Conservation (phyloP, 2,888 invertebrate species). For the Gryllus longicercus region DNA sequence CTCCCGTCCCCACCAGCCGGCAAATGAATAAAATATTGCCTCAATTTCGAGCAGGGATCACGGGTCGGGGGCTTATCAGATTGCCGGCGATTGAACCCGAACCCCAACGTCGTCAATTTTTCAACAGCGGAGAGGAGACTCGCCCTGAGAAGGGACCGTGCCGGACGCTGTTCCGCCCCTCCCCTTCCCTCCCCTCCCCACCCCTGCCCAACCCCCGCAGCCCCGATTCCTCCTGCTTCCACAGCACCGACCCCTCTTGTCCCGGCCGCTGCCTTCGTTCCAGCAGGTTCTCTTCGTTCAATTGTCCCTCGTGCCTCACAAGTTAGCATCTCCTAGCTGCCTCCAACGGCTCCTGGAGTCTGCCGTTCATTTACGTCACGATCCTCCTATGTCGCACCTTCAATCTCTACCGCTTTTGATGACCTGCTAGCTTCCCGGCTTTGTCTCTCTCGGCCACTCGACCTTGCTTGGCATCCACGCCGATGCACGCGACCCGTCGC, state of each 20-base stretch:
- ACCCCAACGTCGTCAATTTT: slow-evolving; percentile 17
- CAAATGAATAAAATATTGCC: slow-evolving; percentile 17
- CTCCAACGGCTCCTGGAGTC: too few species aligned
- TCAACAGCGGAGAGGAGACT: slow-evolving; percentile 7
- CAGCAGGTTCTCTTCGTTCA: too few species aligned
- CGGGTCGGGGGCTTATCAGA: slow-evolving; percentile 17
- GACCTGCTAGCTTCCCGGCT: too few species aligned
- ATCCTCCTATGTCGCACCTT: too few species aligned
- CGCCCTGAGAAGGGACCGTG: neutral
- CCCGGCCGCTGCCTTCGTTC: too few species aligned
- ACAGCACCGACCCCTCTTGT: neutral
- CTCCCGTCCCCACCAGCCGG: neutral
- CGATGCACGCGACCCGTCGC: too few species aligned
- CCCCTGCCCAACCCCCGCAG: neutral
- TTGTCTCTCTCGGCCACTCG: too few species aligned
- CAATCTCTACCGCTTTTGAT: too few species aligned
- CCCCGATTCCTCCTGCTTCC: neutral
- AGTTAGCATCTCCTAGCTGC: too few species aligned
- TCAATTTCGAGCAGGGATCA: slow-evolving; percentile 17
- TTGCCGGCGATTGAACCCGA: slow-evolving; percentile 17
- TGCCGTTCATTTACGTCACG: too few species aligned
- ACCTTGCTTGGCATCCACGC: too few species aligned
- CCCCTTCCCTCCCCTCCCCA: neutral
- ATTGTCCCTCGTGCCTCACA: too few species aligned
- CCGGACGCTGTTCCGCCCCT: neutral